Conservation (phyloP, 64 coral and sea anemone genomes). For the Catalaphyllia jardinei region DNA sequence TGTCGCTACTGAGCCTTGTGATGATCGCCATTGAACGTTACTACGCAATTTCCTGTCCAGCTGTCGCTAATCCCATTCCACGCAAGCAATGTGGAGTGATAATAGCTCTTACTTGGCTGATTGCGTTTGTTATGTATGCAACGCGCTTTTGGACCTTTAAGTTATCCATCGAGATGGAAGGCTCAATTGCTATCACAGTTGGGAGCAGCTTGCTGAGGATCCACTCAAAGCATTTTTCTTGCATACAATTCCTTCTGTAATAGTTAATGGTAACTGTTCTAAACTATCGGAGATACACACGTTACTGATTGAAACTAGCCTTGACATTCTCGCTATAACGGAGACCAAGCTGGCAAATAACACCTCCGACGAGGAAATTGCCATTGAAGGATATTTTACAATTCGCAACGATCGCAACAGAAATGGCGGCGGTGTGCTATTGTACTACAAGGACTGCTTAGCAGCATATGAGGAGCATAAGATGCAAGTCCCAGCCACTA, state of each 20-base stretch:
- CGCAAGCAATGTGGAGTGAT: background rate
- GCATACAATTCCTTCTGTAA: background rate
- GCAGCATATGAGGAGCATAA: too few relatives aligned
- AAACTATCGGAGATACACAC: too few relatives aligned
- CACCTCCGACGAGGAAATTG: too few relatives aligned
- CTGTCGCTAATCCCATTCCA: background rate
- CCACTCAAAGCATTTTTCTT: background rate
- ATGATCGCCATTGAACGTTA: conserved; percentile 9
- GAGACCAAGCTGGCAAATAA: too few relatives aligned
- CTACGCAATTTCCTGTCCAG: background rate
- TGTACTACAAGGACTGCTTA: too few relatives aligned
- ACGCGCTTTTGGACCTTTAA: background rate
- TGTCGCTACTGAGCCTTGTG: background rate
- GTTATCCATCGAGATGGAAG: background rate
- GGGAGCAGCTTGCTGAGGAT: background rate
- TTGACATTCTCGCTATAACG: too few relatives aligned
- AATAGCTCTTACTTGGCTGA: background rate
- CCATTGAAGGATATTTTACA: too few relatives aligned
- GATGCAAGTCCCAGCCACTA: too few relatives aligned
- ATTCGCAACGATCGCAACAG: too few relatives aligned
- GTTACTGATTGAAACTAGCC: too few relatives aligned
- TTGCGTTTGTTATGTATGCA: conserved; percentile 4
- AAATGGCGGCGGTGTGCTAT: too few relatives aligned
- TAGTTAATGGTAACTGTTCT: too few relatives aligned
- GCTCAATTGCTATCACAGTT: background rate